These are phyloP conservation scores for Saturnia pavonia DNA, from an alignment of 2,888 invertebrate species.

Conservation along the genomic window DNA sequence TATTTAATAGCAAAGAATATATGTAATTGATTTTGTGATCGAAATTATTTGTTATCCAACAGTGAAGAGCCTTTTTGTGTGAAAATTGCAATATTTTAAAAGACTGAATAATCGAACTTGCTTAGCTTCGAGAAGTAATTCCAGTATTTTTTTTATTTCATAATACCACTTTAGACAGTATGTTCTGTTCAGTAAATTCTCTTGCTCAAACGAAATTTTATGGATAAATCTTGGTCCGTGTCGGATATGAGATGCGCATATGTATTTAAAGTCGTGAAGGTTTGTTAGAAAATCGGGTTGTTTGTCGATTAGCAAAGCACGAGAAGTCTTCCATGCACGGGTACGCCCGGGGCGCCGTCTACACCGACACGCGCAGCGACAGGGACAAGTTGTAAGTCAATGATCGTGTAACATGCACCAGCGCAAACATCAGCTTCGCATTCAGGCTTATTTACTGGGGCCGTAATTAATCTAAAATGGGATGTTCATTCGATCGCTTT, in stretches of 20 bases:
- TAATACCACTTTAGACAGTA: too few relatives aligned
- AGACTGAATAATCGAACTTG: too few relatives aligned
- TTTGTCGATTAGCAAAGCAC: constrained; percentile 60
- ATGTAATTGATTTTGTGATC: background rate
- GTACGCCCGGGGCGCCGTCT: constrained; percentile 45
- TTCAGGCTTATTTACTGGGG: constrained; percentile 12
- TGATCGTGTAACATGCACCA: constrained; percentile 15
- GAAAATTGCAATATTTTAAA: too few relatives aligned
- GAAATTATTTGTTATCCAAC: background rate
- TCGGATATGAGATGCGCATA: background rate
- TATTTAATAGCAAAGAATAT: background rate
- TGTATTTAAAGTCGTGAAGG: background rate
- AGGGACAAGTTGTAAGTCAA: constrained; percentile 71
- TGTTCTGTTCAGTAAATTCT: too few relatives aligned
- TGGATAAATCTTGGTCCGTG: background rate
- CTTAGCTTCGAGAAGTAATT: too few relatives aligned
- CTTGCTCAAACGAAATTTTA: too few relatives aligned
- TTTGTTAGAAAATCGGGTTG: constrained; percentile 26
- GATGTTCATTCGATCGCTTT: background rate
- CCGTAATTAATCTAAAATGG: background rate
- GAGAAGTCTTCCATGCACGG: constrained; percentile 58
- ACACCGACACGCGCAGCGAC: constrained; percentile 49
- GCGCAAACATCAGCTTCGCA: constrained; percentile 17
- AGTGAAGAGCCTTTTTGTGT: too few relatives aligned
- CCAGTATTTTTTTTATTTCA: too few relatives aligned